These are phyloP conservation scores for Machimus atricapillus DNA, from an alignment of 2,888 invertebrate species.

Conservation along the genomic window DNA sequence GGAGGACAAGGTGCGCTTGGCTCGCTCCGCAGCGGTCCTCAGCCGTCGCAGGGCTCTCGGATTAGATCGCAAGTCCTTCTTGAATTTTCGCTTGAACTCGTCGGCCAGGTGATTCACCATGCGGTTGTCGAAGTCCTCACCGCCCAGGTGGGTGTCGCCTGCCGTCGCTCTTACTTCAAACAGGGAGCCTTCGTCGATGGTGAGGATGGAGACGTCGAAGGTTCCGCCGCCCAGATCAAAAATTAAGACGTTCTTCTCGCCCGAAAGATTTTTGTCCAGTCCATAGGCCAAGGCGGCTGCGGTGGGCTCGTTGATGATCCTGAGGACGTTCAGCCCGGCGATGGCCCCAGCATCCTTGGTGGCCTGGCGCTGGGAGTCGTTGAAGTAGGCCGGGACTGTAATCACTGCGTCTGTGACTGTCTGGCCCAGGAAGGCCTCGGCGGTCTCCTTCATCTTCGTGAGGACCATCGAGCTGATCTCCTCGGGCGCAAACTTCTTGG, in stretches of 20 bases:
- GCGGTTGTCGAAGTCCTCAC: constrained; percentile 87
- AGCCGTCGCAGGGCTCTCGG: constrained; percentile 69
- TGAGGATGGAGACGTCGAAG: constrained; percentile 91
- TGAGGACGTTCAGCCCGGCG: constrained; percentile 84
- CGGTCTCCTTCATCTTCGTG: constrained; percentile 91
- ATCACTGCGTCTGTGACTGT: constrained; percentile 83
- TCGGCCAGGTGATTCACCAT: constrained; percentile 84
- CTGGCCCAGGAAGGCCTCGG: constrained; percentile 84
- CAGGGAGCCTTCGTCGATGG: constrained; percentile 84
- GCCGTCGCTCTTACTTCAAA: constrained; percentile 95
- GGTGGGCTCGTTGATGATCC: constrained; percentile 92
- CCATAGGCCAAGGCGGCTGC: constrained; percentile 91
- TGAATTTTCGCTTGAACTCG: constrained; percentile 80
- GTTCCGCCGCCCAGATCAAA: constrained; percentile 73
- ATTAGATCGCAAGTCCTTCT: constrained; percentile 70
- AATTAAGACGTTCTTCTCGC: constrained; percentile 80
- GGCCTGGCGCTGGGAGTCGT: constrained; percentile 84
- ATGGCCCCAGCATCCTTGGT: constrained; percentile 92
- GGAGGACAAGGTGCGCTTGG: constrained; percentile 76
- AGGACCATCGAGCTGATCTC: constrained; percentile 94
- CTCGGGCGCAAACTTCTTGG: constrained; percentile 89
- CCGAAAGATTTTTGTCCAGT: constrained; percentile 78
- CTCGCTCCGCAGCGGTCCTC: constrained; percentile 76
- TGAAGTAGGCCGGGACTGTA: constrained; percentile 88
- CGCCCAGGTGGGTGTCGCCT: constrained; percentile 90